Base-by-base conservation (phyloP, 2,113 vertebrate genomes). In the Xiphophorus hellerii region DNA sequence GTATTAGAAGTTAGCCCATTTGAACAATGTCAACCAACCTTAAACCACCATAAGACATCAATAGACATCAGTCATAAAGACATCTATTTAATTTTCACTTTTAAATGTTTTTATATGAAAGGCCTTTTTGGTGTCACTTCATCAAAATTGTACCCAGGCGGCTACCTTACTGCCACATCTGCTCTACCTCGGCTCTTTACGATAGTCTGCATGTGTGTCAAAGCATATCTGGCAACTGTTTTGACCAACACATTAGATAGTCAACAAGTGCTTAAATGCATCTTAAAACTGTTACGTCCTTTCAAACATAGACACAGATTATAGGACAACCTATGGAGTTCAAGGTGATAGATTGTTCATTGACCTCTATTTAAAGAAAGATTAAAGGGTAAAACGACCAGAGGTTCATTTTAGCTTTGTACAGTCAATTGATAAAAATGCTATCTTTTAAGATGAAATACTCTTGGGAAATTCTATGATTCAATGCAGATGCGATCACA, bases 301-400 rank as follows among this genome's bases (percentile, higher is more conserved):
- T 29, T 65, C 64, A 73, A 71, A 76, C 64, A 78, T 11, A 82
- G 74, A 67, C n/a, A 22, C 54, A 62, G 61, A 81, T 81, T 76
- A 83, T 4, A 62, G 35, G 29, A 66, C n/a, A 74, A 63, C 33
- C 27, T 6, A 60, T 39, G 48, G 20, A 65, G 51, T 85, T 82
- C 71, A 28, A 31, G 35, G 30, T 68, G 11, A n/a, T 48, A 13
- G 68, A 73, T 31, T 54, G 33, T 58, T 76, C 37, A 62, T 31
- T 70, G 48, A 85, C 30, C 39, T 22, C 2, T 25, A 68, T 74
- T 74, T 28, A 68, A 64, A 64, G 67, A 76, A 74, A 71, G 72
- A 33, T 79, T 72, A 73, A 63, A 74, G 20, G n/a, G 28, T 62
- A 35, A 61, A 71, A 77, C 39, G 25, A 48, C 13, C 11, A 70